These are phyloP conservation scores for Carcinoscorpius rotundicauda DNA, from an alignment of 1,140 invertebrate genomes.

Conservation along the genomic window DNA sequence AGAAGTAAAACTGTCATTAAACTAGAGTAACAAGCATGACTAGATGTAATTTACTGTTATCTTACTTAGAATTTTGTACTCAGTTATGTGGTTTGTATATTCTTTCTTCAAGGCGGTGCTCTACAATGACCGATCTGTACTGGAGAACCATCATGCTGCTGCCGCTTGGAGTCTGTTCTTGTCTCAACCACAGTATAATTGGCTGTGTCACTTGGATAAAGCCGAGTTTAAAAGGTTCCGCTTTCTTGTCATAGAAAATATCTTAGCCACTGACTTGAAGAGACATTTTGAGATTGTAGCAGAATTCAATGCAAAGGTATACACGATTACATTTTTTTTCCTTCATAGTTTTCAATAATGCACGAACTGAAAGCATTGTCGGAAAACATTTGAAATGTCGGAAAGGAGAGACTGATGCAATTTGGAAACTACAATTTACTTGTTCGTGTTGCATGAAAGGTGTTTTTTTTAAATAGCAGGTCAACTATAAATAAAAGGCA, in stretches of 20 bases:
- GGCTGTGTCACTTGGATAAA: conserved; percentile 54
- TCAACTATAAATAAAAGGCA: no score
- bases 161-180: conserved; percentile 87
- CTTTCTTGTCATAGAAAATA: conserved; percentile 83
- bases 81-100: background rate
- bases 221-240: conserved; percentile 67
- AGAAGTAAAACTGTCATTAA: no score
- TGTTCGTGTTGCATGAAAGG: no score
- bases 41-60: no score
- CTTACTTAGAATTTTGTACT: no score
- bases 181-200: conserved; percentile 35
- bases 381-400: conserved; percentile 6
- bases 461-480: no score
- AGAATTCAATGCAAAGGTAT: conserved; percentile 54
- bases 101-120: conserved; percentile 49
- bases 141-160: conserved; percentile 77
- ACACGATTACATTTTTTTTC: conserved; percentile 27
- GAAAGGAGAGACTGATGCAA: background rate
- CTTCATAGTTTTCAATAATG: conserved; percentile 3
- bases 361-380: background rate
- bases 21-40: no score
- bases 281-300: conserved; percentile 91
- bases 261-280: conserved; percentile 93
- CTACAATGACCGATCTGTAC: conserved; percentile 85
- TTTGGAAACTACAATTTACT: no score